Base-by-base conservation (phyloP, 2,113 vertebrate species). In the Tragulus kanchil region DNA sequence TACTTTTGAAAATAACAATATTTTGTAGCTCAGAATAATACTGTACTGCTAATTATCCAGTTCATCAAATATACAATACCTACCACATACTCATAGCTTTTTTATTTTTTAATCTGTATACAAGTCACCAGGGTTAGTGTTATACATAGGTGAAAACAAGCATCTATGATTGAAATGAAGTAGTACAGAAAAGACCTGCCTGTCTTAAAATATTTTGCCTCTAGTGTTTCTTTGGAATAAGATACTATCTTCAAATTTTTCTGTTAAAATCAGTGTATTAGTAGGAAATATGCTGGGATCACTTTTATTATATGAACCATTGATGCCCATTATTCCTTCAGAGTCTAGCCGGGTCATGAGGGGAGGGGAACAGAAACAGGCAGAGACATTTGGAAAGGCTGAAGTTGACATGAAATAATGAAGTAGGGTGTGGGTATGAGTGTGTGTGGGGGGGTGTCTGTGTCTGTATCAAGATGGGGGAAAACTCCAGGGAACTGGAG, bases 1-100 rank as follows among this genome's bases (percentile, higher is more conserved):
- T 62, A 79, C 26, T 64, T 94, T 84, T 97, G 61, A 92, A 96
- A 95, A 82, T 69, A 96, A 95, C 50, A 92, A 69, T 67, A 78
- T 3, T 59, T 28, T n/a, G 19, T 58, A 77, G 12, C 54, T 86
- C 89, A 54, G 62, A 94, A 95, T 31, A 61, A 73, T 67, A 64
- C n/a, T 71, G 21, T 78, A 62, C 52, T 95, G 17, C 69, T 89
- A 90, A 82, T 69, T 97, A 89, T 71, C 75, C 75, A 21, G 81
- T 26, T 93, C 54, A 95, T 90, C 92, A 95, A 91, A 58, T 92
- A 45, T 92, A 48, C 31, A 89, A 64, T 90, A 65, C 5, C 82
- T 59, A 50, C 31, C 71, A 56, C 48, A 89, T 48, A 91, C 90
- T 95, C 90, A 82, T 90, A 91, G 15, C 13, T 28, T 2, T 28